phyloP scores from a whole-genome alignment of 2,797 vertebrate species.

The Chiloscyllium punctatum region DNA sequence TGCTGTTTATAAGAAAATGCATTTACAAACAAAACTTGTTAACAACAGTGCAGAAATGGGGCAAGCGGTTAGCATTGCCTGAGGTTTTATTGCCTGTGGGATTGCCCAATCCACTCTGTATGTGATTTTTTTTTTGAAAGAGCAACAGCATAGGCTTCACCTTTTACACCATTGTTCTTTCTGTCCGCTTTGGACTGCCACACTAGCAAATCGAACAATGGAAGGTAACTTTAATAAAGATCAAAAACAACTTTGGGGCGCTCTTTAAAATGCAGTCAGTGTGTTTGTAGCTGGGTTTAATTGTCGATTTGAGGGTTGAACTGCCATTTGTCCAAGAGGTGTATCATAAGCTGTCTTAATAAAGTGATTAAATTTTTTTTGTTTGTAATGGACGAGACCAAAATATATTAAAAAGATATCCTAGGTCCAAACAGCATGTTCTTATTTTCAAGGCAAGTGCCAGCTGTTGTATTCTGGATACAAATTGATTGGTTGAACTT shows the following conservation, averaged over 20 bases:
- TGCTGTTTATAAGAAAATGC: background rate
- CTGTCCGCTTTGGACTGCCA: background rate
- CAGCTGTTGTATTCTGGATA: too few species aligned
- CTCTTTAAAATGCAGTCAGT: background rate
- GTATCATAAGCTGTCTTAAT: too few species aligned
- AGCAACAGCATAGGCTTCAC: background rate
- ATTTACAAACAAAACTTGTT: background rate
- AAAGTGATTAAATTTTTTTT: too few species aligned
- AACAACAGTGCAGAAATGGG: background rate
- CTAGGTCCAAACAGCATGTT: too few species aligned
- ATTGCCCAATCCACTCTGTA: background rate
- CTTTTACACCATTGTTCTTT: background rate
- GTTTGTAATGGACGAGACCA: too few species aligned
- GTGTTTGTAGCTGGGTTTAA: background rate
- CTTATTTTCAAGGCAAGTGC: too few species aligned
- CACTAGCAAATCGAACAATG: background rate
- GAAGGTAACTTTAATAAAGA: background rate
- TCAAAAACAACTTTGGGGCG: background rate
- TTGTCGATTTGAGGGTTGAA: background rate
- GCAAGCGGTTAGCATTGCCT: background rate
- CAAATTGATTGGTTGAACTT: too few species aligned
- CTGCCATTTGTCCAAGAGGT: too few species aligned
- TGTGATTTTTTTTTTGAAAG: background rate
- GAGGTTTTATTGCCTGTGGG: background rate
- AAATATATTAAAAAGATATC: too few species aligned